These are phyloP conservation scores for Lampris incognitus DNA, from an alignment of 2,113 vertebrate species.

Conservation along the genomic window DNA sequence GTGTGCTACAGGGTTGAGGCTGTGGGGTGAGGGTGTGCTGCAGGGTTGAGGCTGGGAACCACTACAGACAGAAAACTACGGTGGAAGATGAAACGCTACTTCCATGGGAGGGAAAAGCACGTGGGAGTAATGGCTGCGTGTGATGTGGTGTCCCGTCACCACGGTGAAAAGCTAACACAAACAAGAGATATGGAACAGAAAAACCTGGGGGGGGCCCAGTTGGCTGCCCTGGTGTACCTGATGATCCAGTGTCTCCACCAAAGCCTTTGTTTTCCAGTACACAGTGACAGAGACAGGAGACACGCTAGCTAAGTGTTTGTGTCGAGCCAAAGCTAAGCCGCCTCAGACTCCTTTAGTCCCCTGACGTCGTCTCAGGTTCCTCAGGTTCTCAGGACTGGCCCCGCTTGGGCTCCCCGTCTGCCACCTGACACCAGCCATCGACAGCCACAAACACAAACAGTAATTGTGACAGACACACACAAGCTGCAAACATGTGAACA, in stretches of 20 bases:
- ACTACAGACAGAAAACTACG: slow-evolving; percentile 48
- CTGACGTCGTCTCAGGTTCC: slow-evolving; percentile 78
- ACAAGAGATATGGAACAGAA: slow-evolving; percentile 65
- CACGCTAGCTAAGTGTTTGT: slow-evolving; percentile 77
- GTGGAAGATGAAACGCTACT: slow-evolving; percentile 36
- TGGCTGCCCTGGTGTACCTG: slow-evolving; percentile 53
- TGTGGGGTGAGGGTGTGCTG: neutral
- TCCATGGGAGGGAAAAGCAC: slow-evolving; percentile 53
- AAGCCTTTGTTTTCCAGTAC: slow-evolving; percentile 80
- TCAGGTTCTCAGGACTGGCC: slow-evolving; percentile 70
- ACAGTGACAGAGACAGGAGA: slow-evolving; percentile 78
- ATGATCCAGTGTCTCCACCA: slow-evolving; percentile 68
- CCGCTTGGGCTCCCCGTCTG: slow-evolving; percentile 56
- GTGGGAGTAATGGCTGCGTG: slow-evolving; percentile 65
- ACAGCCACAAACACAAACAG: slow-evolving; percentile 74
- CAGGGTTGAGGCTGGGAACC: slow-evolving; percentile 45
- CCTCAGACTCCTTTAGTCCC: slow-evolving; percentile 72
- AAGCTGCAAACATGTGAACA: slow-evolving; percentile 44
- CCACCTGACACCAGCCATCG: slow-evolving; percentile 64
- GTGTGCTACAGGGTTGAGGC: neutral
- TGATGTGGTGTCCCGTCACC: slow-evolving; percentile 55
- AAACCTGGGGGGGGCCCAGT: slow-evolving; percentile 35
- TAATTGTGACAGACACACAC: slow-evolving; percentile 67
- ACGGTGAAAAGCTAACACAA: slow-evolving; percentile 67
- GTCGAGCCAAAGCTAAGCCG: slow-evolving; percentile 75